Evolutionary conservation across 2,113 vertebrate species (phyloP), one percentile per base, ranked within the genome.

Genomic region (Pseudolaguvia tuberculata): DNA sequence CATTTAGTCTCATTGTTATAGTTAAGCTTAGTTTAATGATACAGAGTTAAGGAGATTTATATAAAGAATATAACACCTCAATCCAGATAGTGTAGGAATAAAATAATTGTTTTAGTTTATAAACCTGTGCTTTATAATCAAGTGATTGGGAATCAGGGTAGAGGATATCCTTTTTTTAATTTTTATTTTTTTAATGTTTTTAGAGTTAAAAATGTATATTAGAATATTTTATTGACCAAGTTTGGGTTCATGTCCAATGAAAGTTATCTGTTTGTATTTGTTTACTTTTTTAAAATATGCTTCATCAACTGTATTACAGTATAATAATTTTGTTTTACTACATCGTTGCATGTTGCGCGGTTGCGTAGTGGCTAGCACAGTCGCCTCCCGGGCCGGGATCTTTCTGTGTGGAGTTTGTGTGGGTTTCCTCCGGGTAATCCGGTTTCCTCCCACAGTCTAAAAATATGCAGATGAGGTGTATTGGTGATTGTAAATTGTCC

Each of bases 1-100:
- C 79, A 81, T 86, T 88, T 76, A 75, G 65, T 69, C 61, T 79
- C 55, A 85, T 85, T 88, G 83, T 86, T 59, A 31, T 9, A 35
- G 63, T 17, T 70, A 45, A 20, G 52, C 75, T 75, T 72, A 69
- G 56, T 39, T 72, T 78, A 63, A 55, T 55, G 67, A 80, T 25
- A 72, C 48, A 68, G 42, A 68, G 45, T 66, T 78, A 53, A 73
- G 56, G 51, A 61, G 75, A 67, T 72, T 66, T 35, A 4, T 35
- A 35, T n/a, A n/a, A 23, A 48, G 31, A 76, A 55, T 56, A 27
- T 74, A 70, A 74, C 79, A 80, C 58, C 78, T 85, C 84, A 86
- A 69, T 79, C 1, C 59, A 39, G 73, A 55, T 73, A 78, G 35
- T 72, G 27, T 27, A 57, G 21, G 50, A 48, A 59, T 21, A 29